Evolutionary conservation across 2,797 vertebrate species (phyloP), one percentile per base, ranked within the genome.

Genomic region (Streptopelia turtur): DNA sequence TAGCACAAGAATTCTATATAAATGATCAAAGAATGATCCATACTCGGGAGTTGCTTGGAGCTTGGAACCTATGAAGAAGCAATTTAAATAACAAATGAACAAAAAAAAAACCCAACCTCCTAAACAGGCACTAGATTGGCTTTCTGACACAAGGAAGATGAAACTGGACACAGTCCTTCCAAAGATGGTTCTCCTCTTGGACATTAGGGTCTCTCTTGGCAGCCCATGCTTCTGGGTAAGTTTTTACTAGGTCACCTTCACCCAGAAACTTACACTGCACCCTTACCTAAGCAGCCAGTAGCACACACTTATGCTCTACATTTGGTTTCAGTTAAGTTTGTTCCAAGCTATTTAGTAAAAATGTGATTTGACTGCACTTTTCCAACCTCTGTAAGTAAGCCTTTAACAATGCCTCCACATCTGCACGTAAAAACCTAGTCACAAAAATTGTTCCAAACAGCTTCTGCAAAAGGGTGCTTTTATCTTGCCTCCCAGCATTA

Each of bases 281-380:
- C 18, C n/a, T 86, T 45, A n/a, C 1, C 10, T 63, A 35, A 22
- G 39, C 1, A 5, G 16, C 79, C 27, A 63, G 80, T 9, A 79
- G 57, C 50, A 45, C 0, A 1, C 3, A 22, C 18, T 83, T 70
- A 35, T 27, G 27, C 16, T 90, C 25, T 30, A 47, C 28, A 30
- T 61, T 92, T 78, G 6, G 37, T 77, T 87, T 86, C n/a, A 49
- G 31, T 49, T 35, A 55, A 78, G 35, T 64, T 76, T 87, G 57
- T 94, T 92, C 37, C 60, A 71, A 93, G 57, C 66, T 89, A 57
- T 70, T 94, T 83, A 87, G 37, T 41, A 53, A 87, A 83, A 74
- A 43, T 23, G 31, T n/a, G 79, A 95, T 56, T 78, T 35, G 37
- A 56, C 53, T 88, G 59, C 77, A 78, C 31, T 59, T 90, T 56